A percentile compares a stretch with the other conserved stretches of the same genome.
phyloP scores from a whole-genome alignment of 1,140 invertebrate species.

The Mya arenaria region DNA sequence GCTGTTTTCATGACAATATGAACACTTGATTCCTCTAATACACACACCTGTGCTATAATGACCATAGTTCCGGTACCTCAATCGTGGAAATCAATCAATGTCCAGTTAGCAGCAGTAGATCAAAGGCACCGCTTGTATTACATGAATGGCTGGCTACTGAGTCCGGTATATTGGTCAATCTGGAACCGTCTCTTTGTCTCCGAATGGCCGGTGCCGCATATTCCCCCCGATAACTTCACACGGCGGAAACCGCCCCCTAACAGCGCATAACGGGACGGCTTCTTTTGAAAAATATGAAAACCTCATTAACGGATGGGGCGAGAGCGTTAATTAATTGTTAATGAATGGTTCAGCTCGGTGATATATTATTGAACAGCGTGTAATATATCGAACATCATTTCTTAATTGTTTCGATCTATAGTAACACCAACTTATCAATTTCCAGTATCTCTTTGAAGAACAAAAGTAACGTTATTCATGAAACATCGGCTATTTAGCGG shows the following conservation, averaged over 20 bases:
- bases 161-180: background rate
- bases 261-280: background rate
- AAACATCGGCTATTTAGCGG: background rate
- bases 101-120: background rate
- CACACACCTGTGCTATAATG: background rate
- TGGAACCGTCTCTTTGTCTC: background rate
- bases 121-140: background rate
- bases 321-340: slow-evolving; percentile 45
- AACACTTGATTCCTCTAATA: background rate
- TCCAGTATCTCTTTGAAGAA: background rate
- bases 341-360: background rate
- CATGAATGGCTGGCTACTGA: background rate
- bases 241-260: background rate
- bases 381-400: background rate
- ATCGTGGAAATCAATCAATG: background rate
- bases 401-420: background rate
- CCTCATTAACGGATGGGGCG: slow-evolving; percentile 18
- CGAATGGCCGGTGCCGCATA: background rate
- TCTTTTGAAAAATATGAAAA: slow-evolving; percentile 12
- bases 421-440: background rate
- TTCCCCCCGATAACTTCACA: background rate
- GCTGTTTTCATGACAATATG: too few species aligned
- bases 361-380: background rate
- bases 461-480: background rate
- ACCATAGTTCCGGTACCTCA: background rate